Conservation (phyloP, 1,140 invertebrate genomes). For the Onthophagus taurus region DNA sequence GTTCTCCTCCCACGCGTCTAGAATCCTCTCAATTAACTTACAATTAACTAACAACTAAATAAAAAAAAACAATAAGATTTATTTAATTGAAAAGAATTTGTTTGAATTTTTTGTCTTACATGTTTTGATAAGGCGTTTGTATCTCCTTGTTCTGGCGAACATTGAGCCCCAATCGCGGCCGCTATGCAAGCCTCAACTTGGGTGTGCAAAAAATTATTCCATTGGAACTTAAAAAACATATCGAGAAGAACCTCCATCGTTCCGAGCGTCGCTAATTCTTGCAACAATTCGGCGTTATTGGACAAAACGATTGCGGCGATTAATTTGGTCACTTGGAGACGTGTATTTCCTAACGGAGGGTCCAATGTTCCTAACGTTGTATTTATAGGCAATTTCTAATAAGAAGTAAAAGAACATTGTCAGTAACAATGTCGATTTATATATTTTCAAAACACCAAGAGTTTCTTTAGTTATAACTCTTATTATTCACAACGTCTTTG, state of each 20-base stretch:
- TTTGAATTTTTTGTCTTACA: constrained; percentile 37
- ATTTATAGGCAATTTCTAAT: constrained; percentile 52
- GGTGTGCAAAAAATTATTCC: constrained; percentile 86
- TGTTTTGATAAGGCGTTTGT: constrained; percentile 44
- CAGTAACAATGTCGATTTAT: background rate
- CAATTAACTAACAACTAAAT: constrained; percentile 44
- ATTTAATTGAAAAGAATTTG: background rate
- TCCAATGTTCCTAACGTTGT: constrained; percentile 56
- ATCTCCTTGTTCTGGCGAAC: constrained; percentile 29
- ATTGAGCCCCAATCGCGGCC: constrained; percentile 48
- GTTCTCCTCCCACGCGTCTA: constrained; percentile 45
- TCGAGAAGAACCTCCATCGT: constrained; percentile 53
- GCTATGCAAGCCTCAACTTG: constrained; percentile 67
- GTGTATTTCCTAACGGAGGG: constrained; percentile 64
- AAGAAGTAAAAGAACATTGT: constrained; percentile 16
- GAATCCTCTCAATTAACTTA: constrained; percentile 42
- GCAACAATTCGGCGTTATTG: constrained; percentile 50
- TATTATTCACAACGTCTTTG: background rate
- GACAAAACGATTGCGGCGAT: constrained; percentile 57
- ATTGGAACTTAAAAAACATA: constrained; percentile 72
- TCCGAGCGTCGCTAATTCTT: constrained; percentile 37
- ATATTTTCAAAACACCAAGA: no score
- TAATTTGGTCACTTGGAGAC: constrained; percentile 66
- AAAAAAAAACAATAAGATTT: constrained; percentile 10
- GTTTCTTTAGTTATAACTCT: no score